Evolutionary conservation across 2,113 vertebrate genomes (phyloP).

Genomic region (Mastomys natalensis): DNA sequence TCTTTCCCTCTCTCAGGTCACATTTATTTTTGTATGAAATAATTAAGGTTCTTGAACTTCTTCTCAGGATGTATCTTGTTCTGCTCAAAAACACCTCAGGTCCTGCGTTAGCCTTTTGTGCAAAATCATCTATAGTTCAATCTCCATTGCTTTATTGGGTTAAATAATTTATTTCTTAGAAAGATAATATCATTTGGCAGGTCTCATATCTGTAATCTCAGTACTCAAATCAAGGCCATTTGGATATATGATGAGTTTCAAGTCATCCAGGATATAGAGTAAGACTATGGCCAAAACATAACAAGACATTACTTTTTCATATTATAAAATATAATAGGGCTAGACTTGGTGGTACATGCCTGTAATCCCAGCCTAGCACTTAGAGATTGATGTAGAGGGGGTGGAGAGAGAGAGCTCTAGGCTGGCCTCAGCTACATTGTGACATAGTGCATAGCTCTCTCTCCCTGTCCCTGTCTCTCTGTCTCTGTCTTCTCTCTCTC

Average conservation of each 20-base stretch:
- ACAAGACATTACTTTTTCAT: neutral
- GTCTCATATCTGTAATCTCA: neutral
- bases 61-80: neutral
- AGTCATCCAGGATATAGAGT: too few relatives aligned
- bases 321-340: neutral
- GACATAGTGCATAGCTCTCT: too few relatives aligned
- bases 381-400: neutral
- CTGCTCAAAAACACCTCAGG: neutral
- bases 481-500: too few relatives aligned
- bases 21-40: conserved; percentile 30
- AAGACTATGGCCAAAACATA: neutral
- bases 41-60: neutral
- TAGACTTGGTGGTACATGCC: neutral
- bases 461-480: too few relatives aligned
- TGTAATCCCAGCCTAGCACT: neutral
- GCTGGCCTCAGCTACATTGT: neutral
- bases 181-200: neutral
- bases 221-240: too few relatives aligned
- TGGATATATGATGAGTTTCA: too few relatives aligned
- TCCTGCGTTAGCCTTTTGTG: neutral
- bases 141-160: neutral
- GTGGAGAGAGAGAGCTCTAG: neutral
- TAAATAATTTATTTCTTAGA: neutral
- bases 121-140: neutral
- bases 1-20: neutral